A percentile compares a stretch with the other conserved stretches of the same genome.
Conservation (phyloP, 2,113 vertebrate genomes). For the Butorides virescens region DNA sequence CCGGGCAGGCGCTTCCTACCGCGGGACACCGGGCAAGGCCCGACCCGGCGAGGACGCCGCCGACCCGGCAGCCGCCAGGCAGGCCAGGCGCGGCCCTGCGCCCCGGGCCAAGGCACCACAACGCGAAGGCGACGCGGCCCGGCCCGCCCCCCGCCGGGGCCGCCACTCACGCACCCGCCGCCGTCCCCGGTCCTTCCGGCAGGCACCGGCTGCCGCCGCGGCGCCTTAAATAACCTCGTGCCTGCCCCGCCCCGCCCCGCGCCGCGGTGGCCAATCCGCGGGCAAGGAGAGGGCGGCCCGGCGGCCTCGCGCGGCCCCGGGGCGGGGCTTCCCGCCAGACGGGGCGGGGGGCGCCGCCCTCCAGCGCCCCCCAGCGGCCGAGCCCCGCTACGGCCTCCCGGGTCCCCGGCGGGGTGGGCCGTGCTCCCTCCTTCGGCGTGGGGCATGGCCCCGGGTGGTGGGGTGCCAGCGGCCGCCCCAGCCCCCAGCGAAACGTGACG, state of each 20-base stretch:
- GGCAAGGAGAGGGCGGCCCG: not conserved
- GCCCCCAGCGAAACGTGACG: too few relatives aligned
- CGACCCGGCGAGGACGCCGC: not conserved
- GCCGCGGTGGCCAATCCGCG: not conserved
- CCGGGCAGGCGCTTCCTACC: not conserved
- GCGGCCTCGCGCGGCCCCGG: accelerated
- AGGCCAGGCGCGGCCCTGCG: too few relatives aligned
- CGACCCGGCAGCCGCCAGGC: not conserved
- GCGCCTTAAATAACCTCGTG: accelerated
- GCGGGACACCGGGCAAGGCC: not conserved
- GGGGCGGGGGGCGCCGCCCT: not conserved
- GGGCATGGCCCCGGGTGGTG: too few relatives aligned
- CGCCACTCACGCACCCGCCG: accelerated
- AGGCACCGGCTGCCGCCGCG: accelerated
- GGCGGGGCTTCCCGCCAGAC: not conserved
- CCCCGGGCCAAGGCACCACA: not conserved
- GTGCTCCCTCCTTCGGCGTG: too few relatives aligned
- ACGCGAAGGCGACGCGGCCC: accelerated
- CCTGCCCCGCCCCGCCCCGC: not conserved
- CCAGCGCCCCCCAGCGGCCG: too few relatives aligned
- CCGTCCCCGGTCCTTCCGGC: accelerated
- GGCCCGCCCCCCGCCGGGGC: too few relatives aligned
- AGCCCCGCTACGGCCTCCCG: too few relatives aligned
- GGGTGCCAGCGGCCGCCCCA: too few relatives aligned
- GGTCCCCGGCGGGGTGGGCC: too few relatives aligned